Evolutionary conservation across 2,113 vertebrate species (phyloP).

Genomic region (Mirounga angustirostris): DNA sequence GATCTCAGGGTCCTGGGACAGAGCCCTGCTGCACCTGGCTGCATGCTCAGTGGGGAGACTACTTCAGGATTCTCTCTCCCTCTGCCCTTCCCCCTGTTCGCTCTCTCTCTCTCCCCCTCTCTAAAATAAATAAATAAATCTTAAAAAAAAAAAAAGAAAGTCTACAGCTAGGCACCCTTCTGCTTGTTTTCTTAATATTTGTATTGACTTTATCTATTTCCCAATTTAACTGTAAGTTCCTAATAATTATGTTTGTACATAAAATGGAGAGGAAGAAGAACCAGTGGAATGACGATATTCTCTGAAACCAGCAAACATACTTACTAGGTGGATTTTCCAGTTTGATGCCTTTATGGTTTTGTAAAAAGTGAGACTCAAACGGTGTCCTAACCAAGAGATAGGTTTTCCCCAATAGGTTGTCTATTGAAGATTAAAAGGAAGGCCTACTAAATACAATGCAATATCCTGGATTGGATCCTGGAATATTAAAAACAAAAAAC

Average conservation of each 20-base stretch:
- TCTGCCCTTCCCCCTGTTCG: too few species aligned
- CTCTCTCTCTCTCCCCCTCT: too few species aligned
- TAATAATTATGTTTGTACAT: not conserved
- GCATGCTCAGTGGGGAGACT: too few species aligned
- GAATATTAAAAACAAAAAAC: not conserved
- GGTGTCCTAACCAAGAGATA: not conserved
- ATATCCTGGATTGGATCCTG: not conserved
- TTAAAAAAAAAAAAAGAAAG: too few species aligned
- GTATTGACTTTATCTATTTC: not conserved
- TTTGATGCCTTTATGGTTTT: not conserved
- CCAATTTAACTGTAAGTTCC: conserved; percentile 7
- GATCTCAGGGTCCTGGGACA: too few species aligned
- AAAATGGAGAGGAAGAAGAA: not conserved
- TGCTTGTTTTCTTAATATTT: conserved; percentile 19
- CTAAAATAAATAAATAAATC: too few species aligned
- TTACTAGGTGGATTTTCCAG: not conserved
- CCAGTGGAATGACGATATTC: not conserved
- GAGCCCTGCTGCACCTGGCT: too few species aligned
- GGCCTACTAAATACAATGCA: not conserved
- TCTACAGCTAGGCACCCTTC: not conserved
- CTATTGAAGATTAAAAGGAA: conserved; percentile 19
- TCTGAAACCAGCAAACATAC: not conserved
- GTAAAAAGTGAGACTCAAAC: not conserved
- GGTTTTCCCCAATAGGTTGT: not conserved
- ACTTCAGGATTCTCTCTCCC: too few species aligned